A percentile compares a stretch with the other conserved stretches of the same genome.
Evolutionary conservation across 2,113 vertebrate genomes (phyloP).

Genomic region (Megaptera novaeangliae): DNA sequence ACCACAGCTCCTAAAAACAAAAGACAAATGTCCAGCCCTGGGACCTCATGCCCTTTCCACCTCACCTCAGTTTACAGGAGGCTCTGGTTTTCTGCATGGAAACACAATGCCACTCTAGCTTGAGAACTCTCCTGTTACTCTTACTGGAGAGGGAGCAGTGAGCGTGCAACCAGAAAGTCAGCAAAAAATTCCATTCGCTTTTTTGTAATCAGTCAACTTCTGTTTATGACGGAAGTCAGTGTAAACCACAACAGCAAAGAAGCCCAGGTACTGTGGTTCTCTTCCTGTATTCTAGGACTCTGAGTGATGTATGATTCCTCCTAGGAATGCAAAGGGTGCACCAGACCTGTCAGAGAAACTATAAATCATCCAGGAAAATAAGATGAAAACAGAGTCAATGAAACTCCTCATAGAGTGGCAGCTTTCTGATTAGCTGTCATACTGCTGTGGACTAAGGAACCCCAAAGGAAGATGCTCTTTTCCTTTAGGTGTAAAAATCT

Average conservation of each 20-base stretch:
- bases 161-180: not conserved
- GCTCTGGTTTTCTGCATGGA: not conserved
- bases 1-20: not conserved
- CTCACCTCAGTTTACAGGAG: not conserved
- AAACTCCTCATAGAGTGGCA: not conserved
- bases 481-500: conserved; percentile 32
- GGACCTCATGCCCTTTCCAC: not conserved
- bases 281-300: not conserved
- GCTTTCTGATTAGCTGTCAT: conserved; percentile 15
- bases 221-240: not conserved
- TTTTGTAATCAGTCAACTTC: not conserved
- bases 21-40: not conserved
- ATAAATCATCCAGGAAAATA: conserved; percentile 41
- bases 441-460: not conserved
- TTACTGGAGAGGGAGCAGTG: not conserved
- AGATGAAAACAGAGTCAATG: conserved; percentile 41
- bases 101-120: not conserved
- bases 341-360: conserved; percentile 52
- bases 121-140: conserved; percentile 17
- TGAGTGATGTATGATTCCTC: not conserved
- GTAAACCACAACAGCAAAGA: not conserved
- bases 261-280: not conserved
- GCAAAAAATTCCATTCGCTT: not conserved
- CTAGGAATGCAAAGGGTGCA: conserved; percentile 1
- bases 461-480: conserved; percentile 40